Conservation (phyloP, 2,113 vertebrate species). For the Tachycineta bicolor region DNA sequence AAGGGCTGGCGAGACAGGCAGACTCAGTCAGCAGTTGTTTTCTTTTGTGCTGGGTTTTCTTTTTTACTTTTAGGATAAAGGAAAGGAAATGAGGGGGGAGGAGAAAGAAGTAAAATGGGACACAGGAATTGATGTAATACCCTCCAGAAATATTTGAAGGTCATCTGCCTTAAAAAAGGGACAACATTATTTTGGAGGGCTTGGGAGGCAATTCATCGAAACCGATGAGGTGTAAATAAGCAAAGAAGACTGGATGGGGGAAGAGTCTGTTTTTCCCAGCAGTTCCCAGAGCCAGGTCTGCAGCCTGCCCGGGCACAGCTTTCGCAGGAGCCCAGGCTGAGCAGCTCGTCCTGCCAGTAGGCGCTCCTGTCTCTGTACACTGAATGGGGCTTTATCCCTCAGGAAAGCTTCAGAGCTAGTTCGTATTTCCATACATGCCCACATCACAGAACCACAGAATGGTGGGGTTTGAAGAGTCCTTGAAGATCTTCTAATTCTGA, state of each 20-base stretch:
- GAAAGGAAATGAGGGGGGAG: not conserved
- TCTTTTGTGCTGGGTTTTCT: conserved; percentile 43
- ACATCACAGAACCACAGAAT: not conserved
- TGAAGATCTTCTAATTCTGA: not conserved
- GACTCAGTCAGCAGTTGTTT: not conserved
- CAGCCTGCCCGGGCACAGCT: not conserved
- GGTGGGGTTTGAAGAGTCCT: not conserved
- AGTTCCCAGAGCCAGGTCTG: not conserved
- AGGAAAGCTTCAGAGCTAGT: not conserved
- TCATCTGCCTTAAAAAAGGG: not conserved
- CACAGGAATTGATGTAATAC: not conserved
- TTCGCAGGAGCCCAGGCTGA: fast-evolving
- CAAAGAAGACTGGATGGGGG: not conserved
- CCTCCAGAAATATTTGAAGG: conserved; percentile 2
- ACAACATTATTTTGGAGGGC: not conserved
- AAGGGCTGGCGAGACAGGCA: not conserved
- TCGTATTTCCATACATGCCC: not conserved
- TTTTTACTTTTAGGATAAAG: not conserved
- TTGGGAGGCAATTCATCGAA: not conserved
- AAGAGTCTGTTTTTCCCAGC: not conserved
- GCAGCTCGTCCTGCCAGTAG: not conserved
- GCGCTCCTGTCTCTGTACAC: fast-evolving
- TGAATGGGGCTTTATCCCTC: not conserved
- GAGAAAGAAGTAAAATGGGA: not conserved
- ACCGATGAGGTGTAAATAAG: not conserved